A percentile compares a stretch with the other conserved stretches of the same genome.
phyloP scores from a whole-genome alignment of 2,797 vertebrate species.

The Cossypha polioptera region DNA sequence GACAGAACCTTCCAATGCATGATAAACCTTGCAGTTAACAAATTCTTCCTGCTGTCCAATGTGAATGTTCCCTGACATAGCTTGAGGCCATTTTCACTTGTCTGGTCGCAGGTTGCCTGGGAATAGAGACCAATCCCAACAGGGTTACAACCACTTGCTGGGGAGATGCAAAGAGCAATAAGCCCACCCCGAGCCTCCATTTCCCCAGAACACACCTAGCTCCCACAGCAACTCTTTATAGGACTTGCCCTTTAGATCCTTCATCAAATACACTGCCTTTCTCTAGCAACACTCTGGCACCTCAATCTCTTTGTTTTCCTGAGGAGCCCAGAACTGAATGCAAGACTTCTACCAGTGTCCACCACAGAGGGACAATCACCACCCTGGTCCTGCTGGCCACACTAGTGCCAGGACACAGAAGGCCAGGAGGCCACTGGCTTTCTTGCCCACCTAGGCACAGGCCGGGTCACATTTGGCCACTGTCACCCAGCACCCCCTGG shows the following conservation, averaged over 20 bases:
- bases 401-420: neutral
- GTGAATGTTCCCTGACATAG: neutral
- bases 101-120: accelerated
- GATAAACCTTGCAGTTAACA: neutral
- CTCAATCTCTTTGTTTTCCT: neutral
- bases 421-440: accelerated
- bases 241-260: neutral
- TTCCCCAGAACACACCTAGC: neutral
- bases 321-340: neutral
- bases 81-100: neutral
- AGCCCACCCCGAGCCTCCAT: neutral
- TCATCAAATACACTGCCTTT: neutral
- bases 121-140: neutral
- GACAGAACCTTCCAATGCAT: neutral
- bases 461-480: accelerated
- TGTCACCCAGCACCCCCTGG: accelerated
- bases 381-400: neutral
- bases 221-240: neutral
- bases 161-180: neutral
- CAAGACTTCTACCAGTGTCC: neutral
- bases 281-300: neutral
- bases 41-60: neutral
- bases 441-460: neutral
- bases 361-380: neutral
- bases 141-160: neutral